Conservation (phyloP, 2,113 vertebrate genomes). For the Seriola aureovittata region DNA sequence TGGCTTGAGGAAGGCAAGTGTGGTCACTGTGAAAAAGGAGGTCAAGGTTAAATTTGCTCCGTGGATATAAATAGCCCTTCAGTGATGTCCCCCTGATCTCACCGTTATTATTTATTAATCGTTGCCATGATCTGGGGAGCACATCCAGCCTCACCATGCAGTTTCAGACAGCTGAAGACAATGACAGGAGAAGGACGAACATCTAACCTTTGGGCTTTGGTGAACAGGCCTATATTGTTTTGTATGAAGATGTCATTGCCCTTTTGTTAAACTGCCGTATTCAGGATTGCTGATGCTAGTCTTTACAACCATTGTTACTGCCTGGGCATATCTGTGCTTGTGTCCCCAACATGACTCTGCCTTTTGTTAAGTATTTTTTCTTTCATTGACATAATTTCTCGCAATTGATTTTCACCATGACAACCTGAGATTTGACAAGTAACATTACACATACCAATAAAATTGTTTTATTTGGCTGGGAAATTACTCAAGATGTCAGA, state of each 20-base stretch:
- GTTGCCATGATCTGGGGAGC: slow-evolving; percentile 67
- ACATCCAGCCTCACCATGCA: slow-evolving; percentile 33
- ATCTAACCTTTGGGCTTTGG: slow-evolving; percentile 21
- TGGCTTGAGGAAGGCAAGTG: slow-evolving; percentile 46
- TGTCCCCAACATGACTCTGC: slow-evolving; percentile 52
- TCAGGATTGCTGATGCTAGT: slow-evolving; percentile 49
- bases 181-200: slow-evolving; percentile 45
- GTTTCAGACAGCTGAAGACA: slow-evolving; percentile 42
- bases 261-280: slow-evolving; percentile 52
- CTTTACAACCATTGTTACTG: slow-evolving; percentile 39
- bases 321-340: slow-evolving; percentile 14
- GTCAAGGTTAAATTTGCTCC: slow-evolving; percentile 77
- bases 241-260: slow-evolving; percentile 40
- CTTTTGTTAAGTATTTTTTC: slow-evolving; percentile 58
- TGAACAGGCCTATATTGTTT: slow-evolving; percentile 30
- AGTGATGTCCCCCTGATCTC: slow-evolving; percentile 64
- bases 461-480: slow-evolving; percentile 42
- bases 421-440: slow-evolving; percentile 49
- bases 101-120: slow-evolving; percentile 73
- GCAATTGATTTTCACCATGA: slow-evolving; percentile 36
- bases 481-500: slow-evolving; percentile 52
- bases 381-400: slow-evolving; percentile 47
- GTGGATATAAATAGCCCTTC: slow-evolving; percentile 67
- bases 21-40: slow-evolving; percentile 63
- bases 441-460: slow-evolving; percentile 50